Percentiles rank a stretch among this genome's conserved stretches.
Conservation (phyloP, 1,140 invertebrate species). For the Sipha flava region DNA sequence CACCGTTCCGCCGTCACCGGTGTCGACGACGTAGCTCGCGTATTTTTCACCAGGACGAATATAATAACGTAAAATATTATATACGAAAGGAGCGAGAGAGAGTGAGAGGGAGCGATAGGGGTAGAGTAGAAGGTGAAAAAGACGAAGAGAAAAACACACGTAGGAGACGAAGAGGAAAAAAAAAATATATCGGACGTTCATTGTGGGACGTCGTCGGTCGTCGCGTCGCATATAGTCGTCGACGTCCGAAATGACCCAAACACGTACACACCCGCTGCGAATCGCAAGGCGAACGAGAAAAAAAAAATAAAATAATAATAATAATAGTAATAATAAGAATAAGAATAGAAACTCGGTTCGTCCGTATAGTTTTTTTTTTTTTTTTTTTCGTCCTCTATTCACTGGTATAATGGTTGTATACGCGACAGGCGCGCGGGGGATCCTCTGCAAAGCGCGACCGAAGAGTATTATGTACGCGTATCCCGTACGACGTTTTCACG, state of each 20-base stretch:
- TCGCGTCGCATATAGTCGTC: neutral
- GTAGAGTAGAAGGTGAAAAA: too few species aligned
- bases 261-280: conserved; percentile 4
- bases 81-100: too few species aligned
- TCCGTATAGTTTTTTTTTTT: neutral
- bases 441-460: neutral
- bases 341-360: neutral
- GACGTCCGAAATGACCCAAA: neutral
- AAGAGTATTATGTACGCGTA: conserved; percentile 1
- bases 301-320: neutral
- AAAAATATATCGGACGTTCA: neutral
- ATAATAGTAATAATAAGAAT: neutral
- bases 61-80: neutral
- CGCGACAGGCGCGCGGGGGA: neutral
- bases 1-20: too few species aligned
- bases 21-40: too few species aligned
- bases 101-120: too few species aligned
- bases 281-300: neutral
- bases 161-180: neutral
- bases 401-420: too few species aligned
- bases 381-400: neutral
- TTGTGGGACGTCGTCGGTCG: neutral
- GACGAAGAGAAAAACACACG: neutral
- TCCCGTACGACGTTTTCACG: conserved; percentile 3
- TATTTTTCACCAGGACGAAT: too few species aligned